Evolutionary conservation across 2,888 invertebrate species (phyloP).

Genomic region (Spilosoma lubricipeda): DNA sequence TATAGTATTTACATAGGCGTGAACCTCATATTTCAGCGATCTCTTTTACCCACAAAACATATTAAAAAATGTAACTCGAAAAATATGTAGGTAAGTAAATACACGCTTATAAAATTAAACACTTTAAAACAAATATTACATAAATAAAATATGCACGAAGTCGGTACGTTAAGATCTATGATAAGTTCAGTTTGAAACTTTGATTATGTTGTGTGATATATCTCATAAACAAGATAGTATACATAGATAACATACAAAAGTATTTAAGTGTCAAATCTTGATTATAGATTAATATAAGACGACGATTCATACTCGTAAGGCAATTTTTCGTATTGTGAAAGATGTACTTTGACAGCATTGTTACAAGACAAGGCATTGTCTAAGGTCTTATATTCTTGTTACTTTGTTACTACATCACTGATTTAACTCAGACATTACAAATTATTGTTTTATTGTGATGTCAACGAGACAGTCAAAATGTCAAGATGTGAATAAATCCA

Average conservation of each 20-base stretch:
- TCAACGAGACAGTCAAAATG: constrained; percentile 62
- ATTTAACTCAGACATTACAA: constrained; percentile 32
- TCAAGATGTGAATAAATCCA: constrained; percentile 39
- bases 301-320: neutral
- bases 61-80: neutral
- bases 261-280: neutral
- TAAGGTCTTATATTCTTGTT: neutral
- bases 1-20: neutral
- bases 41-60: neutral
- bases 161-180: neutral
- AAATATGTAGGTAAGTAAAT: neutral
- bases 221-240: neutral
- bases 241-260: neutral
- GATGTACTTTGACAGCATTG: neutral
- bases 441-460: constrained; percentile 57
- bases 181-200: neutral
- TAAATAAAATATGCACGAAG: neutral
- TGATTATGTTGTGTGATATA: neutral
- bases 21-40: neutral
- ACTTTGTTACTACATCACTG: neutral
- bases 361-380: neutral
- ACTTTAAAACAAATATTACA: neutral
- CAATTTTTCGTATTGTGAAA: neutral
- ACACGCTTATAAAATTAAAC: neutral
- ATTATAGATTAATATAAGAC: neutral